A percentile compares a stretch with the other conserved stretches of the same genome.
phyloP scores from a whole-genome alignment of 2,888 invertebrate genomes.

The Phorcus lineatus region DNA sequence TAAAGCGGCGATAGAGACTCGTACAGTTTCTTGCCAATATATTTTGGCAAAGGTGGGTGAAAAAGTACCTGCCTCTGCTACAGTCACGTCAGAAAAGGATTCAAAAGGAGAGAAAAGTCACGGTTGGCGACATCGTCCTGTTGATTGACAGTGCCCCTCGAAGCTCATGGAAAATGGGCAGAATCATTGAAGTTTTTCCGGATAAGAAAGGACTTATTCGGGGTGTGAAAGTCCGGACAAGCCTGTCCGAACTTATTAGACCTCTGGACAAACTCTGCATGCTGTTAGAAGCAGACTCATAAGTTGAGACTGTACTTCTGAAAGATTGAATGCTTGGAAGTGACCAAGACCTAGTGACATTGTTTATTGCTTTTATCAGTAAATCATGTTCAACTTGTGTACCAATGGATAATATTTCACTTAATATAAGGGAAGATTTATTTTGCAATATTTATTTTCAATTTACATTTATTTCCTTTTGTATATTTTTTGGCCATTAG shows the following conservation, averaged over 20 bases:
- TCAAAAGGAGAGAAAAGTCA: not conserved
- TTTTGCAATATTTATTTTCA: too few relatives aligned
- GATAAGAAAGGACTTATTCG: not conserved
- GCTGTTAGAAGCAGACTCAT: constrained; percentile 15
- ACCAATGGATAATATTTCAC: too few relatives aligned
- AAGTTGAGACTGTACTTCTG: not conserved
- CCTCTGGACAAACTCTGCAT: constrained; percentile 26
- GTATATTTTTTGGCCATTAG: not conserved
- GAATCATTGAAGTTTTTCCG: not conserved
- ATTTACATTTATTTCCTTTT: not conserved
- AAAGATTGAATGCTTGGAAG: not conserved
- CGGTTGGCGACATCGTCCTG: not conserved
- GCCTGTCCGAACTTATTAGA: not conserved
- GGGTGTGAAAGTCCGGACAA: not conserved
- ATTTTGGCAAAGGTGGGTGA: constrained; percentile 8
- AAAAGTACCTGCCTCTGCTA: not conserved
- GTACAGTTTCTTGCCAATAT: constrained; percentile 22
- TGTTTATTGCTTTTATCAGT: too few relatives aligned
- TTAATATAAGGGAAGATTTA: too few relatives aligned
- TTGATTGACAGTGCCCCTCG: not conserved
- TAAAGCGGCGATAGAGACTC: constrained; percentile 14
- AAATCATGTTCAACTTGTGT: too few relatives aligned
- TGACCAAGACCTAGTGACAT: too few relatives aligned
- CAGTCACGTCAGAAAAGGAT: not conserved
- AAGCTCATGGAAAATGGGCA: not conserved